A percentile compares a stretch with the other conserved stretches of the same genome.
Conservation (phyloP, 2,888 invertebrate genomes). For the Heteromurus nitidus region DNA sequence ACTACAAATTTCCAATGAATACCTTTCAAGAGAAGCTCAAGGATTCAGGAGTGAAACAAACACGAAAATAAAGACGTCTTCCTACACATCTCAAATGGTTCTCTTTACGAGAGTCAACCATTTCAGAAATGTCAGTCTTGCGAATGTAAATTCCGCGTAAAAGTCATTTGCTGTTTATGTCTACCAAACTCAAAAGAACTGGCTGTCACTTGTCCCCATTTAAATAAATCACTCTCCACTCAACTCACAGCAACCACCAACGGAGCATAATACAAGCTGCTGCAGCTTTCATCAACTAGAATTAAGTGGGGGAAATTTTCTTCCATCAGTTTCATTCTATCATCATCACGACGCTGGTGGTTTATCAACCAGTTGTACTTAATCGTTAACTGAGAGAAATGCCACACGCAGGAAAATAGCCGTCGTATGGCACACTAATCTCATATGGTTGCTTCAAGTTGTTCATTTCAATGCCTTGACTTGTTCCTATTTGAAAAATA, state of each 20-base stretch:
- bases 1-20: no score
- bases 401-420: slow-evolving; percentile 44
- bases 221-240: slow-evolving; percentile 65
- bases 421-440: no score
- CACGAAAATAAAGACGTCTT: no score
- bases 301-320: slow-evolving; percentile 50
- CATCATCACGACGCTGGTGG: neutral
- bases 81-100: no score
- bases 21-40: no score
- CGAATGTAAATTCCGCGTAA: slow-evolving; percentile 39
- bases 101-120: no score
- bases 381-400: slow-evolving; percentile 25
- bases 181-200: slow-evolving; percentile 48
- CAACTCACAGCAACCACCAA: slow-evolving; percentile 34
- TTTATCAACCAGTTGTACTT: slow-evolving; percentile 36
- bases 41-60: no score
- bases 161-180: slow-evolving; percentile 52
- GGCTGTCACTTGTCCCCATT: slow-evolving; percentile 56
- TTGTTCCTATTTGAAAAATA: no score
- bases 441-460: no score
- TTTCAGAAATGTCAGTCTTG: slow-evolving; percentile 22
- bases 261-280: no score
- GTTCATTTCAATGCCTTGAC: neutral
- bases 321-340: slow-evolving; percentile 9
- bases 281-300: slow-evolving; percentile 28